Base-by-base conservation (phyloP, 2,888 invertebrate genomes). In the Dusona sp. region DNA sequence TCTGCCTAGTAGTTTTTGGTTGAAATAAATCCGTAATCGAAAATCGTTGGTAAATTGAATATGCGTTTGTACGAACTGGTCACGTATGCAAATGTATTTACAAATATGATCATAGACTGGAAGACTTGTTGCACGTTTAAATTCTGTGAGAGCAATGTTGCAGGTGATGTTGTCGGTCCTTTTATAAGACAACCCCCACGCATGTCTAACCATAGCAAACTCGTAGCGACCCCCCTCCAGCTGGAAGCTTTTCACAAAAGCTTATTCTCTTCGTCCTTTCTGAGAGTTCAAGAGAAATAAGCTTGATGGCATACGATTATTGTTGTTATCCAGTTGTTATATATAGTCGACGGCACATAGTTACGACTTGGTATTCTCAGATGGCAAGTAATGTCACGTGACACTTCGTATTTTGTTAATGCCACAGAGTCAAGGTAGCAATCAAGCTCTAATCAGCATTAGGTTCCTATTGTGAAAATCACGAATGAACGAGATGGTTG, bases 111-210 rank as follows among this genome's bases (percentile, higher is more conserved):
- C 48, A 75, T 67, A 19, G 67, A 25, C 72, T 51, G 33, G 38
- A 74, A 73, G 79, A 57, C 82, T 73, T 89, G 86, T 88, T 86
- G 86, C 83, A 74, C 79, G 83, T 88, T 79, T 84, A 87, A 89
- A 88, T 88, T 89, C 89, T 86, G 81, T 79, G 79, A 77, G 80
- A 84, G 87, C 84, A 89, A 88, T 90, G 90, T 79, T 79, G 65
- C 75, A 86, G 82, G 80, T 84, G 87, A 87, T 87, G 83, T 67
- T 84, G 87, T 77, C 83, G 82, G 86, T 85, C 82, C 88, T 86
- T 89, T 90, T 90, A 90, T 90, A 90, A 90, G 88, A 86, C 85
- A 85, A 77, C 82, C 87, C 89, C 89, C 89, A 88, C 89, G 86
- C 88, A 72, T 79, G 68, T 84, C 80, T 81, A 82, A 83, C 86